Base-by-base conservation (phyloP, 2,797 vertebrate genomes). In the Lophura swinhoii region DNA sequence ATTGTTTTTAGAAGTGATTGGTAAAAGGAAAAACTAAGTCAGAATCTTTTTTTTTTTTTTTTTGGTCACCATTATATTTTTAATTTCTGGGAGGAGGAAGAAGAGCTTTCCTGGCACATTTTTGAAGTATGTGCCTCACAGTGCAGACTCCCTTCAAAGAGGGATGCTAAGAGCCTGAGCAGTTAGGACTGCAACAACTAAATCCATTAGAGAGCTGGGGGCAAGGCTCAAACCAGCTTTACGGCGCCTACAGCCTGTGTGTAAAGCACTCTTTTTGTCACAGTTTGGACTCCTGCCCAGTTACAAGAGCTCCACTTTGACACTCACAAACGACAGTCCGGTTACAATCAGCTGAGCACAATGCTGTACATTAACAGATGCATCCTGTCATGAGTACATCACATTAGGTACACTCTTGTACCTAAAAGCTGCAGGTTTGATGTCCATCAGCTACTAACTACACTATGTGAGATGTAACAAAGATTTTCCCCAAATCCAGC, bases 261-360 rank as follows among this genome's bases (percentile, higher is more conserved):
- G 20, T 13, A 33, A 33, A 13, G 13, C 56, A 33, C n/a, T 21
- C 31, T n/a, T 31, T 71, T 6, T 33, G 46, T 4, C 22, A 12
- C 6, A 24, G 21, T 5, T 10, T 2, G 31, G 33, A n/a, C 24
- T 44, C 86, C 63, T 7, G 6, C 64, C 10, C 35, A 29, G 28
- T 49, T 31, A 3, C 15, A 76, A 53, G 60, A 14, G 56, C 74
- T 64, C 49, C 20, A 10, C 31, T 11, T 33, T 20, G 58, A 28
- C n/a, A 6, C 16, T 11, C 1, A 1, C 28, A 16, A 33, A 6
- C 0, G 1, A 14, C 23, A 1, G 4, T 63, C 39, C 68, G 1
- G 0, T 49, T 39, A 8, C 22, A 0, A 6, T 10, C 24, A 18
- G 22, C 51, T 9, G 4, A 60, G 46, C 14, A 11, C 0, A 0